phyloP scores from a whole-genome alignment of 2,797 vertebrate genomes.

The Takifugu rubripes region DNA sequence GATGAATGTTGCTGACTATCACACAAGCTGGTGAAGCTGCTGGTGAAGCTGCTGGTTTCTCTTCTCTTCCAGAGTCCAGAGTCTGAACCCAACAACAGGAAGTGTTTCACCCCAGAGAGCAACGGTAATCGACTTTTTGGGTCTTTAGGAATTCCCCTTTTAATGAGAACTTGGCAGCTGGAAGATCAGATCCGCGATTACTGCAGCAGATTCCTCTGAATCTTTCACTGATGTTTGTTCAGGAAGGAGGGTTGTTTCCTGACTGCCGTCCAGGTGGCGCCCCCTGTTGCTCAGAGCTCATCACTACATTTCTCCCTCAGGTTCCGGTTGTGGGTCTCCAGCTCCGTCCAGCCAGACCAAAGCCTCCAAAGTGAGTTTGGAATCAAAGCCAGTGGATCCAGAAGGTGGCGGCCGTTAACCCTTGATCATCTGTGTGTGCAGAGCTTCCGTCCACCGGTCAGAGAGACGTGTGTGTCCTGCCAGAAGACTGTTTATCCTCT shows the following conservation, averaged over 20 bases:
- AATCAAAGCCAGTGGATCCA: neutral
- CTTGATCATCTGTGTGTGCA: conserved; percentile 36
- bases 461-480: conserved; percentile 89
- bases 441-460: conserved; percentile 83
- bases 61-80: conserved; percentile 49
- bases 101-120: conserved; percentile 54
- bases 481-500: conserved; percentile 95
- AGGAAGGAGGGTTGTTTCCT: too few species aligned
- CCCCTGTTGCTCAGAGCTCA: too few species aligned
- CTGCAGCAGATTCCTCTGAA: too few species aligned
- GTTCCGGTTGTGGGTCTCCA: conserved; percentile 56
- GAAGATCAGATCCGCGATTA: too few species aligned
- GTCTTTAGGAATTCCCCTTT: neutral
- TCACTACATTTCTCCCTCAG: conserved; percentile 18
- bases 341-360: conserved; percentile 70
- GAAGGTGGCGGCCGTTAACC: too few species aligned
- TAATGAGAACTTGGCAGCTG: too few species aligned
- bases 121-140: conserved; percentile 57
- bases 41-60: too few species aligned
- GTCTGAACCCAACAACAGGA: conserved; percentile 57
- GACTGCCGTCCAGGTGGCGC: too few species aligned
- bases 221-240: too few species aligned
- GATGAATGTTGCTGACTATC: neutral
- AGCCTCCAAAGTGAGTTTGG: conserved; percentile 75
- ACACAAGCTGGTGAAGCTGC: neutral